These are phyloP conservation scores for Plodia interpunctella DNA, from an alignment of 1,140 invertebrate genomes.

Conservation along the genomic window DNA sequence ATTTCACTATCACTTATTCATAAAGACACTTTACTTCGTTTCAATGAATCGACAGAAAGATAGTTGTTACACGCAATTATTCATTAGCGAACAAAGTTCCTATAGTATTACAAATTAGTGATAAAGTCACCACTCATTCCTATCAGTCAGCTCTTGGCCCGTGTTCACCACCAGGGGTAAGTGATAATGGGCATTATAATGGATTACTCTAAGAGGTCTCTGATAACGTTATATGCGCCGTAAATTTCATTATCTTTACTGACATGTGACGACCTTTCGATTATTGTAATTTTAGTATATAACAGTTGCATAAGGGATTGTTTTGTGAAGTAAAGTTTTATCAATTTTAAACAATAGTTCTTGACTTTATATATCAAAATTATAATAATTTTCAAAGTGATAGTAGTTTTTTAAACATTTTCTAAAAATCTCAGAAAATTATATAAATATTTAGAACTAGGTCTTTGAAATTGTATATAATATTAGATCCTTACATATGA, in stretches of 20 bases:
- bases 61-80: too few species aligned
- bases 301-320: not conserved
- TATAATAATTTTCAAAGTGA: too few species aligned
- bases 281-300: slow-evolving; percentile 2
- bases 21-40: too few species aligned
- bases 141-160: slow-evolving; percentile 3
- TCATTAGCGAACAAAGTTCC: not conserved
- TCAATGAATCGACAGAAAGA: too few species aligned
- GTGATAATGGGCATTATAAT: not conserved
- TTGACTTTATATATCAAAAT: too few species aligned
- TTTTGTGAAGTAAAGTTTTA: too few species aligned
- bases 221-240: not conserved
- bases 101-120: not conserved
- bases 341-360: not conserved
- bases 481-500: too few species aligned
- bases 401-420: too few species aligned
- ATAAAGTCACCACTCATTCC: not conserved
- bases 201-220: not conserved
- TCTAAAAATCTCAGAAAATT: too few species aligned
- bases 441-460: too few species aligned
- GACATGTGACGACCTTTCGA: not conserved
- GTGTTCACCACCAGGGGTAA: not conserved
- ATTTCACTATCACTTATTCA: too few species aligned
- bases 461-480: too few species aligned
- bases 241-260: not conserved